A percentile compares a stretch with the other conserved stretches of the same genome.
These are phyloP conservation scores for Cyanoderma ruficeps DNA, from an alignment of 2,113 vertebrate species.

Conservation along the genomic window DNA sequence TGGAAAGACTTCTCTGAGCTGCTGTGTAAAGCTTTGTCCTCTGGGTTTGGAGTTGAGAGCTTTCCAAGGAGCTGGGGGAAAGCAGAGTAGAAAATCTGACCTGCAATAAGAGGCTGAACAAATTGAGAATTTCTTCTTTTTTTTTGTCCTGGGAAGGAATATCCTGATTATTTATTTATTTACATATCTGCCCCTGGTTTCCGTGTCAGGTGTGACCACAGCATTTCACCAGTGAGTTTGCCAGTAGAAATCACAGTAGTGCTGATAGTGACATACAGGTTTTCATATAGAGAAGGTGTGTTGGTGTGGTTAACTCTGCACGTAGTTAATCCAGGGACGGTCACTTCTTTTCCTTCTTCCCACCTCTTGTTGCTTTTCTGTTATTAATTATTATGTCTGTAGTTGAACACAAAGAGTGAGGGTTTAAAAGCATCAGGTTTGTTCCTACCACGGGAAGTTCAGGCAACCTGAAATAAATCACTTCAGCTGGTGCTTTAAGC, in stretches of 20 bases:
- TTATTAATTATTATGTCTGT: background rate
- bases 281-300: background rate
- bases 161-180: background rate
- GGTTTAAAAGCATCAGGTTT: background rate
- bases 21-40: background rate
- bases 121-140: background rate
- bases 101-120: background rate
- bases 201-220: background rate
- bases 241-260: background rate
- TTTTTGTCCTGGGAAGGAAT: fast-evolving
- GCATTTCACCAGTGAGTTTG: background rate
- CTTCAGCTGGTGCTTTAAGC: background rate
- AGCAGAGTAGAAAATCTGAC: background rate
- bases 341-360: background rate
- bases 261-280: background rate
- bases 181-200: background rate
- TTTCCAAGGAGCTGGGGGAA: background rate
- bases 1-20: background rate
- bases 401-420: background rate
- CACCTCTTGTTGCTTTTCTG: background rate
- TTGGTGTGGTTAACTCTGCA: background rate
- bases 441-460: background rate
- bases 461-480: background rate
- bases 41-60: background rate
- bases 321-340: fast-evolving